Evolutionary conservation across 2,888 invertebrate genomes (phyloP), one percentile per base, ranked within the genome.

Genomic region (Pediacus dermestoides): DNA sequence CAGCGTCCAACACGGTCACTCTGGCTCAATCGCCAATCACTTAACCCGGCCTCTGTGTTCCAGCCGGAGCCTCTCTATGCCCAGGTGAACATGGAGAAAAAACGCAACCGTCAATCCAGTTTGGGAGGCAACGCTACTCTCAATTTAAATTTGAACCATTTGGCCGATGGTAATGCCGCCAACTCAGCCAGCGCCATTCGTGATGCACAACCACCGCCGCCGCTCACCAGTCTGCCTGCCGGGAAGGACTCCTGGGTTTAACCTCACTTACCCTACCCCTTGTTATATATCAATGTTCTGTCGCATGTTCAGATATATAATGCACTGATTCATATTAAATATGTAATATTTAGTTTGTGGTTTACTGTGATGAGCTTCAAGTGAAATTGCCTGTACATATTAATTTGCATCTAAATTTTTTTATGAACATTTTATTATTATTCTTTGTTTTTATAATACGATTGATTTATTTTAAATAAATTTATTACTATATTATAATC

Each of bases 11-110:
- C 8, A 4, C 15, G 15, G 14, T 11, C 7, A 30, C 35, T 27
- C 14, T 36, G 28, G 30, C 27, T 23, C 28, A 23, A n/a, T n/a
- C 8, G 26, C 26, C 26, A 26, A 43, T 31, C 33, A 22, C 18
- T 4, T 32, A 8, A 32, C 4, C 32, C 32, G 10, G 45, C 42
- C 38, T 46, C 47, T 55, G n/a, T n/a, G 58, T 68, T 64, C 40
- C 62, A 68, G 66, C 67, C 66, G 55, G 80, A 80, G 61, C 79
- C 80, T 30, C 69, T 80, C 34, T 80, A 80, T 64, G 80, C 80
- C 53, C 78, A 80, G 70, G 79, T 80, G 48, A 79, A 80, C 59
- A 72, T 79, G 62, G 78, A 79, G 58, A 78, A 77, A 65, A 80
- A 80, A 60, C 74, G 76, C 53, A 76, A 75, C 55, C 70, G 76